These are phyloP conservation scores for Balaeniceps rex DNA, from an alignment of 2,113 vertebrate genomes.

Conservation along the genomic window DNA sequence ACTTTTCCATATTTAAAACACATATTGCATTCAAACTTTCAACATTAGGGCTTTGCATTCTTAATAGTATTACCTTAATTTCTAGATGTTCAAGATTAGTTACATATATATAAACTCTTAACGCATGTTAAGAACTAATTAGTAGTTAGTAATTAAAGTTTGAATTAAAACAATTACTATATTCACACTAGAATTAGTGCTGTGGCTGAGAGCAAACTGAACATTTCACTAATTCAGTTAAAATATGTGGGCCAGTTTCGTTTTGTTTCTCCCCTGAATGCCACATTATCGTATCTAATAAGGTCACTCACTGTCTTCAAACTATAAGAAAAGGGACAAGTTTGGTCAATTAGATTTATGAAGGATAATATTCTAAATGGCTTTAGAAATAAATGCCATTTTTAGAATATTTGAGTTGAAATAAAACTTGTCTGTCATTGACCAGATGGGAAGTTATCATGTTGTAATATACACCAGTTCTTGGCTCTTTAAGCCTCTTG, in stretches of 20 bases:
- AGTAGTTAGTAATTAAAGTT: neutral
- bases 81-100: neutral
- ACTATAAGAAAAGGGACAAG: neutral
- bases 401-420: conserved; percentile 65
- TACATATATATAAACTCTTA: neutral
- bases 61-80: neutral
- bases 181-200: neutral
- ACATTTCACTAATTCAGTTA: neutral
- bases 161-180: neutral
- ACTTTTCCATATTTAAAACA: neutral
- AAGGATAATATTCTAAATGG: neutral
- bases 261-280: neutral
- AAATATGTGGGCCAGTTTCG: neutral
- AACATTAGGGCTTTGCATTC: neutral
- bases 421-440: conserved; percentile 64
- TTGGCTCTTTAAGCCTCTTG: conserved; percentile 69
- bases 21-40: neutral
- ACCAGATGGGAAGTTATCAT: conserved; percentile 73
- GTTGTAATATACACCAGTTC: conserved; percentile 69
- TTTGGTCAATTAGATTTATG: neutral
- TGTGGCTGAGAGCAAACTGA: neutral
- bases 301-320: neutral
- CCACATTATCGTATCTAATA: neutral
- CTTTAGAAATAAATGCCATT: conserved; percentile 42
- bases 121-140: neutral